Conservation (phyloP, 92 coral and sea anemone genomes). For the Palythoa grandis region DNA sequence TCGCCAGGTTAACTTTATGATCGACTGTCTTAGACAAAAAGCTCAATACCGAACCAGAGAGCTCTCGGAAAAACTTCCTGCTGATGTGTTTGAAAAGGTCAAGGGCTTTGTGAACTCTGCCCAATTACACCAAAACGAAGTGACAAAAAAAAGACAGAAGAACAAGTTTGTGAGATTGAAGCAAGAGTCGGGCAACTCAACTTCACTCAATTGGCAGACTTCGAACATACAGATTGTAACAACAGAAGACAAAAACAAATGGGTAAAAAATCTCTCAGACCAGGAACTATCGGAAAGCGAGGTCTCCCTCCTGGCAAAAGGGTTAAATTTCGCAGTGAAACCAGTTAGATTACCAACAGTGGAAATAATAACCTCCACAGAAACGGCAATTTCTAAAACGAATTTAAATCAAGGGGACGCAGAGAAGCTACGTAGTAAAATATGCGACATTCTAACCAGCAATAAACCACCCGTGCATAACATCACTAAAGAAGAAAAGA, state of each 20-base stretch:
- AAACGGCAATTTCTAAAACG: too few species aligned
- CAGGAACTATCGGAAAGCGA: too few species aligned
- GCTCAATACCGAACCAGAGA: not conserved
- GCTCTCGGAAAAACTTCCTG: constrained; percentile 14
- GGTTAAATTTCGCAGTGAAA: too few species aligned
- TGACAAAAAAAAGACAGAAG: not conserved
- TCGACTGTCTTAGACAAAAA: not conserved
- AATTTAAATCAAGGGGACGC: too few species aligned
- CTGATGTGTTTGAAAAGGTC: constrained; percentile 4
- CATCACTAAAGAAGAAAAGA: too few species aligned
- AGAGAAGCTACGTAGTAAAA: too few species aligned
- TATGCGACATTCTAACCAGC: too few species aligned
- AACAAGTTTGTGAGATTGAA: not conserved
- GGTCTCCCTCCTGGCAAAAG: too few species aligned
- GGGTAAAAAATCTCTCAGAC: not conserved
- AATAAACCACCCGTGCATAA: too few species aligned
- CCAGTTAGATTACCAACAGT: too few species aligned
- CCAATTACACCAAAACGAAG: constrained; percentile 3
- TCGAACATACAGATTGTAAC: not conserved
- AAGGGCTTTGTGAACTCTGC: not conserved
- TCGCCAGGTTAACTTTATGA: not conserved
- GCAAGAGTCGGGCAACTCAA: not conserved
- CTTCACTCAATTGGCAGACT: not conserved
- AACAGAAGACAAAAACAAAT: not conserved
- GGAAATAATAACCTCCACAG: too few species aligned